Conservation (phyloP, 37 sponge, comb jelly and placozoan genomes). For the Oopsacas minuta region DNA sequence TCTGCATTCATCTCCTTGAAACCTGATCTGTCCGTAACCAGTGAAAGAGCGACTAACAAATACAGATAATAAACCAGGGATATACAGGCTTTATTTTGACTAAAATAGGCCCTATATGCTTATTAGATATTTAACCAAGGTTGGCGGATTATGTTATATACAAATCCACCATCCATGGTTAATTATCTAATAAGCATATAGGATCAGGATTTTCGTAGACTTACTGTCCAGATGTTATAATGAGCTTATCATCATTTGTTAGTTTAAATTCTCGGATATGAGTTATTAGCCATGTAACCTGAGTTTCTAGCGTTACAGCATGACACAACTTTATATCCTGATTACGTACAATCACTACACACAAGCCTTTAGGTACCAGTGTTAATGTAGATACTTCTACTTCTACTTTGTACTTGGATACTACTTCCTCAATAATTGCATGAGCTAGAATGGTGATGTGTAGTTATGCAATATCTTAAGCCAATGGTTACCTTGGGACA, state of each 20-base stretch:
- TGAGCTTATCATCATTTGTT: not conserved
- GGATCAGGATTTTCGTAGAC: no score
- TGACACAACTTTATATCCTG: not conserved
- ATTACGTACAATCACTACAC: not conserved
- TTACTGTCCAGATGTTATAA: not conserved
- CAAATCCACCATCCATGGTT: no score
- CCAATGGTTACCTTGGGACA: no score
- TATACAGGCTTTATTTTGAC: no score
- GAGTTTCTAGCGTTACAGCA: not conserved
- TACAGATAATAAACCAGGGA: no score
- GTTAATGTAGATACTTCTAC: not conserved
- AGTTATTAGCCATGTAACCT: not conserved
- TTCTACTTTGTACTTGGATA: not conserved
- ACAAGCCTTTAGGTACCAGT: not conserved
- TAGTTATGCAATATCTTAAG: no score
- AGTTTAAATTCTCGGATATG: not conserved
- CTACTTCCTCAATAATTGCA: not conserved
- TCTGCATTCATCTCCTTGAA: not conserved
- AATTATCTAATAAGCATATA: no score
- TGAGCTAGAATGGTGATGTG: no score
- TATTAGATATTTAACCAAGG: no score
- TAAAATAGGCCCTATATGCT: no score
- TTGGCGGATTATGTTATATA: no score
- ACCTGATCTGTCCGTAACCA: not conserved
- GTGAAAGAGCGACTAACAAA: not conserved